These are phyloP conservation scores for Premnoplex brunnescens DNA, from an alignment of 2,797 vertebrate species.

Conservation along the genomic window DNA sequence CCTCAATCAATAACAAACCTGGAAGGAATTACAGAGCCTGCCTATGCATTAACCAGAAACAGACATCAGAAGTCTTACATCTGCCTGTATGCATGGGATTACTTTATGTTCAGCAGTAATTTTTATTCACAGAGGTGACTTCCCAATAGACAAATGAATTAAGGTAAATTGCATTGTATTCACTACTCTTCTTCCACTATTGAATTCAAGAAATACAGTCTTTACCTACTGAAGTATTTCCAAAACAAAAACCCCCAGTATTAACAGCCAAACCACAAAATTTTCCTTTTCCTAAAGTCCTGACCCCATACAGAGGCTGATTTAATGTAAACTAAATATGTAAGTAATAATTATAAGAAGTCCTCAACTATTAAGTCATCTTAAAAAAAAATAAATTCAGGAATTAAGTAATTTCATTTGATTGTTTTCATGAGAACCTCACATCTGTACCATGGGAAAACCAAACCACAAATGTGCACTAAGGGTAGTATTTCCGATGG, in stretches of 20 bases:
- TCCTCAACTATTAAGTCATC: background rate
- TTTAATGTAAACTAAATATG: background rate
- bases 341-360: background rate
- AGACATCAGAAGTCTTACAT: background rate
- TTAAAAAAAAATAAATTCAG: background rate
- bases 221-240: background rate
- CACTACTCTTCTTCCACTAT: background rate
- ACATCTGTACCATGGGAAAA: background rate
- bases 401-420: background rate
- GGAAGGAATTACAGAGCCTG: background rate
- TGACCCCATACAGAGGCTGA: background rate
- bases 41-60: conserved; percentile 17
- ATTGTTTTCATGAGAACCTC: background rate
- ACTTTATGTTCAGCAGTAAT: background rate
- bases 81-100: background rate
- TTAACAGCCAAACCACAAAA: background rate
- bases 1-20: background rate
- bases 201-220: background rate
- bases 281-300: background rate
- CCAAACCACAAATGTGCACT: background rate
- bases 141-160: background rate
- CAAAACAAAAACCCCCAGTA: background rate
- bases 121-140: conserved; percentile 28
- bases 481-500: background rate
- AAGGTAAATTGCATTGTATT: background rate